A percentile compares a stretch with the other conserved stretches of the same genome.
phyloP scores from a whole-genome alignment of 2,797 vertebrate species.

The Pelodytes ibericus region DNA sequence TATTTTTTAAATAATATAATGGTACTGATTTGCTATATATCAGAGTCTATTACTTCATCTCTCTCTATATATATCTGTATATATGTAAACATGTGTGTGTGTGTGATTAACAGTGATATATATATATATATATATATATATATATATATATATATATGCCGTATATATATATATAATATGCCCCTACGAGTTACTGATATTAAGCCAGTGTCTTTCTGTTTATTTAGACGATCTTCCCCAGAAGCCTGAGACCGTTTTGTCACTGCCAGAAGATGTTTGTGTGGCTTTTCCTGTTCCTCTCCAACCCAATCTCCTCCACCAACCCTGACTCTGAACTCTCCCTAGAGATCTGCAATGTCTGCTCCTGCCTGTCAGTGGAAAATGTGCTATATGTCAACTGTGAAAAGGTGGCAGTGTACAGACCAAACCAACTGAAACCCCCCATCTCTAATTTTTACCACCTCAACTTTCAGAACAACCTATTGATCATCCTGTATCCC shows the following conservation, averaged over 20 bases:
- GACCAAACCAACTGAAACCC: constrained; percentile 93
- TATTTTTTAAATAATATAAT: no score
- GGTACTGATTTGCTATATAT: no score
- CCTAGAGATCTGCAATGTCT: constrained; percentile 94
- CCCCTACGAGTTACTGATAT: not conserved
- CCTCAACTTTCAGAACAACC: constrained; percentile 97
- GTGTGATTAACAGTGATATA: no score
- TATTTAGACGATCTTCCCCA: constrained; percentile 78
- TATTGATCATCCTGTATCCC: constrained; percentile 92
- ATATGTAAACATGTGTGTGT: no score
- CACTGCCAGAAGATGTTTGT: constrained; percentile 98
- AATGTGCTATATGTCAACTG: constrained; percentile 98
- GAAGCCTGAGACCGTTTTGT: constrained; percentile 78
- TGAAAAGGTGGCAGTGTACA: constrained; percentile 94
- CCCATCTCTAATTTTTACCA: constrained; percentile 94
- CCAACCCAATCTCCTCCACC: constrained; percentile 79
- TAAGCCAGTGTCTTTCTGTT: constrained; percentile 58
- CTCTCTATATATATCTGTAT: no score
- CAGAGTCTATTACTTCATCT: no score
- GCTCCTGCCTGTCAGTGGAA: constrained; percentile 96
- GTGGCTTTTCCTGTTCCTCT: constrained; percentile 92
- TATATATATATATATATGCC: not conserved
- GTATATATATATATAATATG: not conserved
- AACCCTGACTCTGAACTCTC: constrained; percentile 84
- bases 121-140: not conserved